Evolutionary conservation across 2,888 invertebrate genomes (phyloP), one percentile per base, ranked within the genome.

Genomic region (Anagyrus pseudococci): DNA sequence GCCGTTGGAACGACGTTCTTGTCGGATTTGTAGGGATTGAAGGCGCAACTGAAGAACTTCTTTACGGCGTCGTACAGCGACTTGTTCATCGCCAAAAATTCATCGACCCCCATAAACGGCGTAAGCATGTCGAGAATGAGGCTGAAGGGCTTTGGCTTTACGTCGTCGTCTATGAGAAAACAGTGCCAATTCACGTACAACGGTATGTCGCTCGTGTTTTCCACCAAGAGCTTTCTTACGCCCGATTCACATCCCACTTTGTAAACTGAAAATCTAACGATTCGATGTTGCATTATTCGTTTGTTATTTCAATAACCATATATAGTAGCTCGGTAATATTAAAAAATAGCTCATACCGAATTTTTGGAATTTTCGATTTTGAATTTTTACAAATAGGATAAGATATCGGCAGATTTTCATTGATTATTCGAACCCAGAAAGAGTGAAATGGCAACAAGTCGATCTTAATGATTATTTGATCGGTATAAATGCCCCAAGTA

Each of bases 401-500:
- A 56, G 74, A 75, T 29, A 83, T 61, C 1, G 83, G 83, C 15
- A 70, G 66, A 23, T 81, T 80, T 26, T 77, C 68, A 4, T 82
- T 77, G 67, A 82, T 77, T 4, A 82, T 69, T 10, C 80, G 66
- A 23, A 82, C 46, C 40, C 74, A 76, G 65, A 83, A 76, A 48
- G 68, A 70, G 67, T 81, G 82, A 1, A 75, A 71, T 0, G 76
- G 71, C 15, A 82, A 70, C 47, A 81, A 76, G 41, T 72, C 70
- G 13, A 83, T 74, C 57, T 80, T 76, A 22, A 83, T 72, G 2
- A 72, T 67, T n/a, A 83, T 70, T 73, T 82, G 79, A 61, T 83
- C 83, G 1, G 74, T 64, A 64, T 83, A 83, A 33, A 75, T 71
- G n/a, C 83, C 83, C 82, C 82, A 83, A 2, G 83, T 82, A 54